Conservation (phyloP, 2,113 vertebrate species). For the Mus pahari region DNA sequence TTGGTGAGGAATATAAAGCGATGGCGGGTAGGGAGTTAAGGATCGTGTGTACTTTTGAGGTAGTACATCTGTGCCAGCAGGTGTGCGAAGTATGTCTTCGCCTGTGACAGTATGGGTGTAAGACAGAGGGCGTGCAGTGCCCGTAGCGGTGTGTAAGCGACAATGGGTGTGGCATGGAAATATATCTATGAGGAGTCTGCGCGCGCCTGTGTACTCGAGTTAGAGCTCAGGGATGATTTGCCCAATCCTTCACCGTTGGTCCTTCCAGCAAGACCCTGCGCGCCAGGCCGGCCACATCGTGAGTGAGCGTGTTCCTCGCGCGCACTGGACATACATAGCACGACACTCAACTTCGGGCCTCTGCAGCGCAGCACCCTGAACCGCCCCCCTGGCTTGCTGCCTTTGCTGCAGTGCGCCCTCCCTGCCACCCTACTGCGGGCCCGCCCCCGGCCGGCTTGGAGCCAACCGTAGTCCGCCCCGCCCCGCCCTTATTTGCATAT, state of each 20-base stretch:
- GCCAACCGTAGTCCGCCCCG: constrained; percentile 76
- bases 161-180: constrained; percentile 70
- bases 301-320: constrained; percentile 23
- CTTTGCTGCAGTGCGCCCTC: constrained; percentile 84
- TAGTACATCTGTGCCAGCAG: constrained; percentile 25
- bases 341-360: constrained; percentile 38
- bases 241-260: neutral
- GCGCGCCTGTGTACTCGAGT: neutral
- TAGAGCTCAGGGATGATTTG: neutral
- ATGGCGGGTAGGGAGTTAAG: neutral
- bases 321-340: constrained; percentile 3
- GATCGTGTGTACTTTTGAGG: neutral
- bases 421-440: constrained; percentile 76
- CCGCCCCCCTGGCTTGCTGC: constrained; percentile 79
- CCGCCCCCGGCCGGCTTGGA: constrained; percentile 76
- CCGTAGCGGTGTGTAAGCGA: constrained; percentile 45
- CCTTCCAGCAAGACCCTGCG: neutral
- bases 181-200: neutral
- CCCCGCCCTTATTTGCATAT: constrained; percentile 82
- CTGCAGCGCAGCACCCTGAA: constrained; percentile 66
- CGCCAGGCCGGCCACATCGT: neutral
- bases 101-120: constrained; percentile 17
- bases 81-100: constrained; percentile 44
- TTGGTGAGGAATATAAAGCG: neutral
- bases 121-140: constrained; percentile 38